Percentiles rank a stretch among this genome's conserved stretches.
Conservation (phyloP, 1,140 invertebrate genomes). For the Belonocnema kinseyi region DNA sequence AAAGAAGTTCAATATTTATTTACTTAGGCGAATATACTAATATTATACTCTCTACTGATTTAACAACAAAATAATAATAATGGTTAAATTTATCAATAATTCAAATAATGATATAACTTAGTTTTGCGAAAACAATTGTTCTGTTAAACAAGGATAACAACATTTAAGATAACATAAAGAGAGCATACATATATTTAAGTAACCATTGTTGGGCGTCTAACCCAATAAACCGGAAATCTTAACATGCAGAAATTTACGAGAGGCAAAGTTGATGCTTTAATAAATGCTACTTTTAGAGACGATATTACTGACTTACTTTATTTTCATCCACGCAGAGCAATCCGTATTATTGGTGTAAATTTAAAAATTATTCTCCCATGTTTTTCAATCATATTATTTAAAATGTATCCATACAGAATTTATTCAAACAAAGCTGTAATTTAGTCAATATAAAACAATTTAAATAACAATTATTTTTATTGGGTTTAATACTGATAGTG, state of each 20-base stretch:
- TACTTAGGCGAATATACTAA: too few species aligned
- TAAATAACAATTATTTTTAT: too few species aligned
- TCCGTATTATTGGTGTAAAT: constrained; percentile 2
- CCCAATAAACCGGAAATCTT: constrained; percentile 10
- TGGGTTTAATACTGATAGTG: too few species aligned
- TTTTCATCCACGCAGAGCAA: constrained; percentile 9
- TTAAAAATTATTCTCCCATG: neutral
- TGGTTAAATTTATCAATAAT: too few species aligned
- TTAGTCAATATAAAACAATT: too few species aligned
- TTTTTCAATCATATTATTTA: neutral
- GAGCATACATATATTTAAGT: neutral
- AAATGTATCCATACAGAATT: neutral
- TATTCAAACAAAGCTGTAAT: too few species aligned
- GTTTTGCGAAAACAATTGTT: too few species aligned
- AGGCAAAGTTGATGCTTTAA: neutral
- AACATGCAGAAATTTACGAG: neutral
- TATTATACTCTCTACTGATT: neutral
- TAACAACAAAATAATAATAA: neutral
- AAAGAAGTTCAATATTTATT: too few species aligned
- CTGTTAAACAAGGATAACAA: too few species aligned
- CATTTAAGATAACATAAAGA: neutral
- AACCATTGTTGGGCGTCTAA: neutral
- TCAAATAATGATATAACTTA: too few species aligned
- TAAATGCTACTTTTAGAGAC: neutral
- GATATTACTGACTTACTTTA: neutral